Conservation (phyloP, 1,140 invertebrate genomes). For the Trichomalopsis sarcophagae region DNA sequence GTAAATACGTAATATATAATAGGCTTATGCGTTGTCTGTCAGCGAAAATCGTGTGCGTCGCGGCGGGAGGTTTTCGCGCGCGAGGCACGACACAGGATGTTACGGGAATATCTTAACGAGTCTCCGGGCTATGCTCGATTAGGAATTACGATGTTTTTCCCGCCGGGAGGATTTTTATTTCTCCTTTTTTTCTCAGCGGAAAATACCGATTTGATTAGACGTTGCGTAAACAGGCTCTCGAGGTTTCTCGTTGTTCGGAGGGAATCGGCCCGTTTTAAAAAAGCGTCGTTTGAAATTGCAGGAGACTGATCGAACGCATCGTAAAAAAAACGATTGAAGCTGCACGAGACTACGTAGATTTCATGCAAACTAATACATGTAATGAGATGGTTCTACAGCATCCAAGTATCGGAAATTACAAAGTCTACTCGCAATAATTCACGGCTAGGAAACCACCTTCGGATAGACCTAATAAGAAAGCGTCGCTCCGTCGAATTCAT, state of each 20-base stretch:
- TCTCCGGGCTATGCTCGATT: neutral
- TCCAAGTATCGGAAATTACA: neutral
- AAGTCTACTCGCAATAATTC: neutral
- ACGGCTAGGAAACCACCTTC: neutral
- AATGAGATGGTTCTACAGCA: too few relatives aligned
- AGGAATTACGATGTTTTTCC: neutral
- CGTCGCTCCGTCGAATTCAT: neutral
- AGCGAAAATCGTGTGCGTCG: slow-evolving; percentile 4
- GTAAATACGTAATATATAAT: slow-evolving; percentile 41
- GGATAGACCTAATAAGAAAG: neutral
- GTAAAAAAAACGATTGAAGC: too few relatives aligned
- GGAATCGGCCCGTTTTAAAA: neutral
- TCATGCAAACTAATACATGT: too few relatives aligned
- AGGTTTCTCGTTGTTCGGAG: neutral
- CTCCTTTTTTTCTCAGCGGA: neutral
- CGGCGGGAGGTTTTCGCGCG: neutral
- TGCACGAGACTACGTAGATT: too few relatives aligned
- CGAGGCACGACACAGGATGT: neutral
- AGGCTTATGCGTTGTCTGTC: neutral
- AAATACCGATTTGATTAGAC: neutral
- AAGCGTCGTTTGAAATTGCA: too few relatives aligned
- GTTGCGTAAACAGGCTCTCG: neutral
- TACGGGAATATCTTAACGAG: neutral
- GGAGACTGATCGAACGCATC: too few relatives aligned
- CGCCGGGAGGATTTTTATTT: neutral